Evolutionary conservation across 2,797 vertebrate genomes (phyloP).

Genomic region (Thripadectes ignobilis): DNA sequence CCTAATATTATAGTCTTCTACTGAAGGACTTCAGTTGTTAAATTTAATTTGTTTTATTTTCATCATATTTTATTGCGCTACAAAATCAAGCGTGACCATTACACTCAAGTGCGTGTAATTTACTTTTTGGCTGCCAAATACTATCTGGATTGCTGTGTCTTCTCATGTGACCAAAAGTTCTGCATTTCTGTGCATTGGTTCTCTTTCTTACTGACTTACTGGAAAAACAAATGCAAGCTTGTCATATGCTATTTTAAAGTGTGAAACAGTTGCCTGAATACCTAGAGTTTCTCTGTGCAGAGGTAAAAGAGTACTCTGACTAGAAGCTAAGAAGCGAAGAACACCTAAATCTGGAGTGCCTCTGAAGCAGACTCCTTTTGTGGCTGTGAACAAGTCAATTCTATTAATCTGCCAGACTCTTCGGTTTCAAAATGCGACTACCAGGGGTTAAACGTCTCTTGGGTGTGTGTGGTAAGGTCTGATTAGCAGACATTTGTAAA

Average conservation of each 20-base stretch:
- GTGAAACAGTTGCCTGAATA: not conserved
- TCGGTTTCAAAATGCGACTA: not conserved
- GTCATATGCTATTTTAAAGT: not conserved
- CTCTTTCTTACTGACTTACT: not conserved
- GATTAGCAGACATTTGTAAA: constrained; percentile 34
- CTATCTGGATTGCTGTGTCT: not conserved
- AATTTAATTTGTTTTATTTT: constrained; percentile 50
- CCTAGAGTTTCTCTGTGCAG: not conserved
- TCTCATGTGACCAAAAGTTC: not conserved
- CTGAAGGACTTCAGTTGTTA: constrained; percentile 38
- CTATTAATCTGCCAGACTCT: constrained; percentile 12
- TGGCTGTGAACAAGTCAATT: constrained; percentile 13
- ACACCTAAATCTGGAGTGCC: not conserved
- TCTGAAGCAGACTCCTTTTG: constrained; percentile 28
- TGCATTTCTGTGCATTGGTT: not conserved
- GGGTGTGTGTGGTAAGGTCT: constrained; percentile 10
- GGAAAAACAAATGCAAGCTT: not conserved
- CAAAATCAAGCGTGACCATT: constrained; percentile 10
- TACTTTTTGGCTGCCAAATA: constrained; percentile 12
- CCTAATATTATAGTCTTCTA: not conserved
- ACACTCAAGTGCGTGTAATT: constrained; percentile 1
- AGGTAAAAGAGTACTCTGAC: not conserved
- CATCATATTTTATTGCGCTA: not conserved
- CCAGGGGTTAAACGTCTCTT: constrained; percentile 12
- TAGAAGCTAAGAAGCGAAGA: not conserved